Evolutionary conservation across 1,140 invertebrate species (phyloP).

Genomic region (Drosophila triauraria): DNA sequence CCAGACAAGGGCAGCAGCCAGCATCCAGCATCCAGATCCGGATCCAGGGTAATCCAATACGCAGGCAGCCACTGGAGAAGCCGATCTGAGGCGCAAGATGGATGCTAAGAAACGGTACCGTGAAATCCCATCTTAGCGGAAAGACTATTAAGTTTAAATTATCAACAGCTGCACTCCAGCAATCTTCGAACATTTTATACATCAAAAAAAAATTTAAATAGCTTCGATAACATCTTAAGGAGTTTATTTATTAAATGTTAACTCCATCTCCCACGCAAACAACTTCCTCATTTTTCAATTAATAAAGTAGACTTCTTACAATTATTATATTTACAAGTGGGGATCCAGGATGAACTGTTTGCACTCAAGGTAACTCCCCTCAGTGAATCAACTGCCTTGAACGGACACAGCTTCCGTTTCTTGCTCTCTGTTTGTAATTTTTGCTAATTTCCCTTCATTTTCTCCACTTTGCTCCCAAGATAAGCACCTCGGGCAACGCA

Average conservation of each 20-base stretch:
- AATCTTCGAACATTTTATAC: not conserved
- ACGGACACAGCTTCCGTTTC: constrained; percentile 5
- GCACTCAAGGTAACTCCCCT: not conserved
- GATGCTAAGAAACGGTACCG: constrained; percentile 19
- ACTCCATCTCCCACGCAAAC: not conserved
- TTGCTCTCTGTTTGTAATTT: constrained; percentile 8
- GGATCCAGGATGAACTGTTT: not conserved
- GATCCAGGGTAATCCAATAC: constrained; percentile 60
- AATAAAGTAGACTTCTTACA: not conserved
- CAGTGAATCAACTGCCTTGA: not conserved
- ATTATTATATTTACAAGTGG: not conserved
- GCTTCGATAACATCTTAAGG: not conserved
- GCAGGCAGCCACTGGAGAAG: constrained; percentile 35
- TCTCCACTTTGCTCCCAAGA: not conserved
- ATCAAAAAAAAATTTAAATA: not conserved
- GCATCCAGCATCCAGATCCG: constrained; percentile 2
- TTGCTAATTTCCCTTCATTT: constrained; percentile 26
- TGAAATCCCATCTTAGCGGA: constrained; percentile 4
- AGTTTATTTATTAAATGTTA: not conserved
- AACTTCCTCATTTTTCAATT: not conserved
- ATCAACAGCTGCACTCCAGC: not conserved
- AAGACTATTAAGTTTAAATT: not conserved
- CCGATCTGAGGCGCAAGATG: constrained; percentile 27
- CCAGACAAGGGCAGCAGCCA: constrained; percentile 36
- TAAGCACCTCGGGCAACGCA: constrained; percentile 6